Base-by-base conservation (phyloP, 2,888 invertebrate species). In the Mechanitis mazaeus region DNA sequence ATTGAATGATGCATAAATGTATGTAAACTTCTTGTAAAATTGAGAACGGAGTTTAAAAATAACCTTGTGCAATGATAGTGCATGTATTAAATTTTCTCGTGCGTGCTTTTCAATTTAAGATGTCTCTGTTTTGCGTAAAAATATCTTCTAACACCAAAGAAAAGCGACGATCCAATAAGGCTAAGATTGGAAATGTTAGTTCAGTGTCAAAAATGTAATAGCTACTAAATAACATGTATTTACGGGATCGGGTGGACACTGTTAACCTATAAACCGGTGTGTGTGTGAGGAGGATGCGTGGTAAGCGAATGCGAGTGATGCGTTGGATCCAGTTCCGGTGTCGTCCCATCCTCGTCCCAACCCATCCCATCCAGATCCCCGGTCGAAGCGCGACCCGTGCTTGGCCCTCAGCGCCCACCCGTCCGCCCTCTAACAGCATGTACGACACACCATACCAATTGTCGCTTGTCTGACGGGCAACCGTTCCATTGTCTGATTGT, bases 391-490 rank as follows among this genome's bases (percentile, higher is more conserved):
- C 20, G 20, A 20, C 20, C 20, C 20, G 20, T 20, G 20, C 20
- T 20, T 20, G 69, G 64, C 67, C 66, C 75, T 75, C 77, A 80
- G 79, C 76, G 77, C 75, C 75, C 81, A 82, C 83, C 86, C 83
- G 83, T 83, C 85, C 83, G 84, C 81, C 84, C 85, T 83, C 76
- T 86, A 85, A 88, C 90, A 88, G 87, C 89, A 86, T 90, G 92
- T 90, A 86, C 85, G 85, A 84, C 87, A 87, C 85, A 78, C 84
- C 84, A 87, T 85, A 87, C 88, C 84, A 89, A 90, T 81, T 88
- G 89, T 89, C 90, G 90, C 89, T 89, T 91, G 89, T 91, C 91
- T 91, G 91, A 91, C 91, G 90, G 91, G 90, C 90, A 90, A 91
- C 90, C 91, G 91, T 90, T 90, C 90, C 91, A 90, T 91, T 91